Evolutionary conservation across 2,113 vertebrate species (phyloP).

Genomic region (Dicerorhinus sumatrensis): DNA sequence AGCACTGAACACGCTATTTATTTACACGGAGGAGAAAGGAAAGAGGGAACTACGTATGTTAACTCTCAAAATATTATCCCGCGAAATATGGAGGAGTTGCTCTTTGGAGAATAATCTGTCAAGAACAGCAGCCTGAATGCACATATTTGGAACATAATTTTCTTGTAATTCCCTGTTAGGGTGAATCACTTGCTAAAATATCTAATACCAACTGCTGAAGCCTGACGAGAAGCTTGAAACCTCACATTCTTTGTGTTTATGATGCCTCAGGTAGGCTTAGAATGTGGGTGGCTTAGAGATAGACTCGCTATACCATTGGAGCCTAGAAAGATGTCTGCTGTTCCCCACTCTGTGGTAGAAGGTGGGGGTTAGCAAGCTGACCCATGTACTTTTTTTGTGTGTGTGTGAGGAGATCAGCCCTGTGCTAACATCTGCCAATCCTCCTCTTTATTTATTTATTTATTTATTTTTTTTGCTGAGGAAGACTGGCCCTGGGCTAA

Average conservation of each 20-base stretch:
- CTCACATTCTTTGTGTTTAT: not conserved
- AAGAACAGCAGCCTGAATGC: not conserved
- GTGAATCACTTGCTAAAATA: not conserved
- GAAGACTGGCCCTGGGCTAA: too few relatives aligned
- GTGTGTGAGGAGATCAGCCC: too few relatives aligned
- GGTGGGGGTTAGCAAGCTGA: not conserved
- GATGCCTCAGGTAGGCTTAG: not conserved
- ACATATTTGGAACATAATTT: not conserved
- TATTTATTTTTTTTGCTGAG: too few relatives aligned
- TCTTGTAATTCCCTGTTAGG: not conserved
- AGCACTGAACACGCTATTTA: not conserved
- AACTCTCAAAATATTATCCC: not conserved
- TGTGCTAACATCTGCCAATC: too few relatives aligned
- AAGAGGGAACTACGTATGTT: not conserved
- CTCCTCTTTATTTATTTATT: too few relatives aligned
- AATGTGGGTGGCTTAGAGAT: not conserved
- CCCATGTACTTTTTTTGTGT: accelerated
- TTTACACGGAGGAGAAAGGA: not conserved
- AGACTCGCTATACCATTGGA: too few relatives aligned
- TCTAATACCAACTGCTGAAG: not conserved
- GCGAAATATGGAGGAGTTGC: not conserved
- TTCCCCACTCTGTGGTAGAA: not conserved
- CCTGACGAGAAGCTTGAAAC: not conserved
- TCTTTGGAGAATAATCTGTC: not conserved
- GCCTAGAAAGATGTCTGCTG: not conserved